A percentile compares a stretch with the other conserved stretches of the same genome.
These are phyloP conservation scores for Epistrophella euchroma DNA, from an alignment of 2,888 invertebrate genomes.

Conservation along the genomic window DNA sequence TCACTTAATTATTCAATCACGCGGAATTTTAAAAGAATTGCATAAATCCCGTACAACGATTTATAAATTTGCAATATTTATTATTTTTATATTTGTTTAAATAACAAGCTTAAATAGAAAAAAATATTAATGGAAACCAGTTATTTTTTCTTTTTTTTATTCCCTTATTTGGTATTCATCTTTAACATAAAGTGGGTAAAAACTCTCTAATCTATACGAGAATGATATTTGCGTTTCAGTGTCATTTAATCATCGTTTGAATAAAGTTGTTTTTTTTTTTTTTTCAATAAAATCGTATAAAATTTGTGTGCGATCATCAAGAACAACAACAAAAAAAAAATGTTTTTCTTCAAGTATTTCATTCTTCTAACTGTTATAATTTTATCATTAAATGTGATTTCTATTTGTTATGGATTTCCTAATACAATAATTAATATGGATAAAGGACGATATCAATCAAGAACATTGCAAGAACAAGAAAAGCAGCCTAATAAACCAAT, in stretches of 20 bases:
- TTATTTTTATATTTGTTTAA: neutral
- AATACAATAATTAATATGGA: neutral
- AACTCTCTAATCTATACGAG: neutral
- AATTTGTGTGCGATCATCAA: neutral
- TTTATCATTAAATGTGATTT: slow-evolving; percentile 11
- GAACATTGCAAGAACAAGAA: neutral
- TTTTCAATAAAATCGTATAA: neutral
- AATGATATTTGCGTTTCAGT: slow-evolving; percentile 13
- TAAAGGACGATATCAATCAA: neutral
- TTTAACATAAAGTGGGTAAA: neutral
- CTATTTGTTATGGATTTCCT: neutral
- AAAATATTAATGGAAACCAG: neutral
- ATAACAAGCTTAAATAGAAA: neutral
- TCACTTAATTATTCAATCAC: neutral
- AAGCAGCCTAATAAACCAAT: neutral
- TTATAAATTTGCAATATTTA: slow-evolving; percentile 1
- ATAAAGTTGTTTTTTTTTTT: slow-evolving; percentile 19
- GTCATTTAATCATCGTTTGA: slow-evolving; percentile 19
- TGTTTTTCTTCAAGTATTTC: neutral
- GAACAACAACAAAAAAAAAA: neutral
- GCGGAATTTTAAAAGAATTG: neutral
- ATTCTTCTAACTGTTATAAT: neutral
- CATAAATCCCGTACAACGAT: neutral
- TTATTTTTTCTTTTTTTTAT: neutral
- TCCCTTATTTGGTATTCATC: neutral